Evolutionary conservation across 2,113 vertebrate genomes (phyloP).

Genomic region (Malurus cyaneus): DNA sequence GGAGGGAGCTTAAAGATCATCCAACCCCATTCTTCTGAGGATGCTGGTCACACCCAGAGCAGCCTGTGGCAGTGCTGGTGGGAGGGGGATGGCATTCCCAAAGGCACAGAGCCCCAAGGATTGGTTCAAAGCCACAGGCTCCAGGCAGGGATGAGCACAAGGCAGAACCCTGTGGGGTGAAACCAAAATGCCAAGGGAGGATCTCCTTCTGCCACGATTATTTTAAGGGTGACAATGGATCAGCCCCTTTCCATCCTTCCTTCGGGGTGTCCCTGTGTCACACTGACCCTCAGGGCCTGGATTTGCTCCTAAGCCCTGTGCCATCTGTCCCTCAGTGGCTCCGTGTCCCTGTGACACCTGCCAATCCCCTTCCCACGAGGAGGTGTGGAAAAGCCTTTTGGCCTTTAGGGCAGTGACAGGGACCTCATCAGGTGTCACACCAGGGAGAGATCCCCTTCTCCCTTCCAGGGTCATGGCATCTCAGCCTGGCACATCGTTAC

Average conservation of each 20-base stretch:
- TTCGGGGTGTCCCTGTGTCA: neutral
- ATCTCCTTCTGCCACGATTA: fast-evolving
- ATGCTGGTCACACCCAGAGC: neutral
- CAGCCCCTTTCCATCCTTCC: neutral
- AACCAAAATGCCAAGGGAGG: neutral
- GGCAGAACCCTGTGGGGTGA: fast-evolving
- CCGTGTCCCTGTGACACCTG: neutral
- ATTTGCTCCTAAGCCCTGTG: neutral
- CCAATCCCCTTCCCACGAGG: neutral
- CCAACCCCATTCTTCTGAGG: neutral
- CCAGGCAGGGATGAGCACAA: neutral
- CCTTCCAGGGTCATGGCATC: neutral
- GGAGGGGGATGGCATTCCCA: neutral
- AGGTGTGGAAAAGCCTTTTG: neutral
- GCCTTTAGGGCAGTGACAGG: neutral
- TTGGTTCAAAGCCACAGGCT: neutral
- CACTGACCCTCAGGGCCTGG: neutral
- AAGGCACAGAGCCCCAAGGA: neutral
- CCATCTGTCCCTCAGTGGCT: neutral
- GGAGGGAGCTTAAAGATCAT: neutral
- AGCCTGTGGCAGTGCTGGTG: too few relatives aligned
- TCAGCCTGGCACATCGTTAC: neutral
- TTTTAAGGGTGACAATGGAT: neutral
- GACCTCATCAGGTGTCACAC: neutral
- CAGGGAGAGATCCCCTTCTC: neutral